Base-by-base conservation (phyloP, 2,888 invertebrate genomes). In the Metacarcinus magister region DNA sequence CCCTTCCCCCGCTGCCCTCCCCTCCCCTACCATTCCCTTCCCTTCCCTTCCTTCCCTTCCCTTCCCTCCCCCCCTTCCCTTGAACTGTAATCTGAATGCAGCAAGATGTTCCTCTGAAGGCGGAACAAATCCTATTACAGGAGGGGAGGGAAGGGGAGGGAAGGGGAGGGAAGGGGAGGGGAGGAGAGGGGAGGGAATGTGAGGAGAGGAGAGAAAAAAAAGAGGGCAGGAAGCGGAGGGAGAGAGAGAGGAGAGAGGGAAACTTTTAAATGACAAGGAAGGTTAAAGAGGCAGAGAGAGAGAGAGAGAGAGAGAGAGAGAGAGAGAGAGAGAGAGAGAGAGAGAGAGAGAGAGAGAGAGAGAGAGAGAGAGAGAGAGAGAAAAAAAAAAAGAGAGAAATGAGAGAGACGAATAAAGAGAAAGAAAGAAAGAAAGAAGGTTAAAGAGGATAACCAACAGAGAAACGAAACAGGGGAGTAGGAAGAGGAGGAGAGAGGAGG, bases 341-440 rank as follows among this genome's bases (percentile, higher is more conserved):
- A 91, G 91, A 91, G 91, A 91, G 91, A 91, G 91, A 91, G 91
- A 91, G 90, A 90, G 90, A 90, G 92, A 92, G 92, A 92, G 92
- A 92, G 92, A 92, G 92, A 92, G 92, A 92, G 92, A 92, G 92
- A 92, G 92, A 92, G 92, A 92, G 92, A 92, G 92, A 92, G 92
- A 92, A 46, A 92, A n/a, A 46, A 3, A 67, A 23, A 67, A 3
- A 54, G 54, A 54, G 54, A 54, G 54, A 54, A 13, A 54, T 5
- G 13, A 54, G 13, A 54, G 5, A 54, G 5, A 54, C 13, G 13
- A 19, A 67, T 67, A 19, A 13, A 67, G 67, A 23, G 67, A 67
- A 67, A 67, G 67, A 23, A 19, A 67, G 19, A 23, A 67, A 67
- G 19, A 19, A 19, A 67, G 19, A 67, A 13, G 67, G 19, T 16